These are phyloP conservation scores for Salticus scenicus DNA, from an alignment of 2,888 invertebrate species.

Conservation along the genomic window DNA sequence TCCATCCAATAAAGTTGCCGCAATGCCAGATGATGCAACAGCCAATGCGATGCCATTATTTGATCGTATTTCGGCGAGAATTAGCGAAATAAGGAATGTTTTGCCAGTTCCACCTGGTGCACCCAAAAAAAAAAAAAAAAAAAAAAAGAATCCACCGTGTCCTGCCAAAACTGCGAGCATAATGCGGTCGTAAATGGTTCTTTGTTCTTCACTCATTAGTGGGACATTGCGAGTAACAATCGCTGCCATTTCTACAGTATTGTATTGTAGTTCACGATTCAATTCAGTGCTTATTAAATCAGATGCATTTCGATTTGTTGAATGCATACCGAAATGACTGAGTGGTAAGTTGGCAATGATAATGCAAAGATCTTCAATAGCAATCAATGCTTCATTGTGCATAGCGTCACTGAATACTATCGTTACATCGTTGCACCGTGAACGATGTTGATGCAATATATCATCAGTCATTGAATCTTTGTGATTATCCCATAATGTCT, in stretches of 20 bases:
- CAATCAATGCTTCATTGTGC: slow-evolving; percentile 33
- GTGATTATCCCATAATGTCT: background rate
- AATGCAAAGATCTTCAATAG: slow-evolving; percentile 26
- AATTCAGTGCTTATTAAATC: background rate
- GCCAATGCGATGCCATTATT: too few relatives aligned
- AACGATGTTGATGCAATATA: slow-evolving; percentile 38
- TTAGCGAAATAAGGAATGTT: too few relatives aligned
- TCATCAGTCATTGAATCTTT: slow-evolving; percentile 36
- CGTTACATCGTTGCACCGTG: slow-evolving; percentile 36
- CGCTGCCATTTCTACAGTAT: slow-evolving; percentile 21
- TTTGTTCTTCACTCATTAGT: slow-evolving; percentile 18
- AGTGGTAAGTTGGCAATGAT: background rate
- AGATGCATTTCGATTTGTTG: background rate
- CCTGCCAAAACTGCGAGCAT: background rate
- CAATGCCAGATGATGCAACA: too few relatives aligned
- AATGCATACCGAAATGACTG: background rate
- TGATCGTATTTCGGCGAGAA: too few relatives aligned
- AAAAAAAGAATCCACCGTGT: slow-evolving; percentile 63
- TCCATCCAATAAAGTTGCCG: too few relatives aligned
- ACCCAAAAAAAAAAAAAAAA: too few relatives aligned
- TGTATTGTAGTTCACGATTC: slow-evolving; percentile 10
- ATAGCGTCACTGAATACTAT: slow-evolving; percentile 21
- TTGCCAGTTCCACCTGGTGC: too few relatives aligned
- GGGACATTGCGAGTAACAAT: slow-evolving; percentile 21
- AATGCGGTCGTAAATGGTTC: background rate